Base-by-base conservation (phyloP, 2,113 vertebrate genomes). In the Stomatorhinus ivindoensis region DNA sequence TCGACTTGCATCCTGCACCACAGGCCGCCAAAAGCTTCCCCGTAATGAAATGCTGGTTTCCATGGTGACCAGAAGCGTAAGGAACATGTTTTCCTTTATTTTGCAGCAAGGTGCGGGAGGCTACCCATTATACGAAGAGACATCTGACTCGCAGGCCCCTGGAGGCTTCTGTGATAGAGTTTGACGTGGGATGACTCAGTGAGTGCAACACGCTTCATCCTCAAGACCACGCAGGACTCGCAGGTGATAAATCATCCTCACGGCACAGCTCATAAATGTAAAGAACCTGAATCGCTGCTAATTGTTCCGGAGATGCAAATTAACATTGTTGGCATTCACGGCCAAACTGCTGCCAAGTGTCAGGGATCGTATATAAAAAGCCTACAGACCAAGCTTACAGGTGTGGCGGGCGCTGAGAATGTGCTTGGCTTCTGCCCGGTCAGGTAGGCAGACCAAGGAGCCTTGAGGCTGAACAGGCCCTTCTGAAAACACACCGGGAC, bases 1-100 rank as follows among this genome's bases (percentile, higher is more conserved):
- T 86, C 84, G n/a, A 50, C 47, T 19, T 11, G 24, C 46, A 51
- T 50, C 47, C 84, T 86, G 84, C 84, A 86, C n/a, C n/a, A 47
- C 84, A 86, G 84, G 47, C 84, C 44, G 10, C 24, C 42, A 13
- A 85, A 85, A 85, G 42, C 42, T 51, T 50, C 47, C 11, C 9
- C 84, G 3, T 86, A 27, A 86, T 86, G 84, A 17, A 69, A 69
- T 31, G 61, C 61, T 50, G 48, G 84, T 86, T 50, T 50, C 84
- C 84, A 86, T 86, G 84, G 84, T 27, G 47, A 86, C 84, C 61
- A 69, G 27, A 47, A 87, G 48, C 85, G 15, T 87, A 31, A 55
- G 50, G 48, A 86, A 86, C 50, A 53, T 53, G 85, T 27, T 53
- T 86, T 50, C 47, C 21, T 48, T 86, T 50, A 47, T 50, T 86